A percentile compares a stretch with the other conserved stretches of the same genome.
Evolutionary conservation across 2,888 invertebrate species (phyloP).

Genomic region (Leptopilina myrica): DNA sequence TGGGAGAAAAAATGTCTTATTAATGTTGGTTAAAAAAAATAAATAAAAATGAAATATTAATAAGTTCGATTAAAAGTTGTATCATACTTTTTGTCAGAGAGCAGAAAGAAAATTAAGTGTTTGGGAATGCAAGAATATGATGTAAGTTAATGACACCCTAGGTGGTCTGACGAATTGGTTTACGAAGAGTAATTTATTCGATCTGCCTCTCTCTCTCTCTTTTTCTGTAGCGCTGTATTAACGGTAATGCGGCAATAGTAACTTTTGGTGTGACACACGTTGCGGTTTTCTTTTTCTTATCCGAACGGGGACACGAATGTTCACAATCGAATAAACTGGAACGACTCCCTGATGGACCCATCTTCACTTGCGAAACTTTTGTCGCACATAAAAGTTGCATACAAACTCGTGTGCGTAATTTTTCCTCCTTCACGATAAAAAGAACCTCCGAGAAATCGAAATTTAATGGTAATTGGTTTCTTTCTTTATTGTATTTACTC

Average conservation of each 20-base stretch:
- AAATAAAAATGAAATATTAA: background rate
- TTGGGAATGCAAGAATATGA: constrained; percentile 5
- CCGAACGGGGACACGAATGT: constrained; percentile 17
- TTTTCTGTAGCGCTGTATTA: constrained; percentile 20
- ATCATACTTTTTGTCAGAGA: background rate
- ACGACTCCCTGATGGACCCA: constrained; percentile 21
- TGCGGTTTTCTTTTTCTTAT: background rate
- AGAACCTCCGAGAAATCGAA: constrained; percentile 12
- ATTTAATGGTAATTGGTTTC: background rate
- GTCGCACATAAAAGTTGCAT: constrained; percentile 27
- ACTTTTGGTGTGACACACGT: constrained; percentile 34
- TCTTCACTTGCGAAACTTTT: constrained; percentile 36
- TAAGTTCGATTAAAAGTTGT: background rate
- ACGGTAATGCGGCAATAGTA: constrained; percentile 22
- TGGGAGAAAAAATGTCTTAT: background rate
- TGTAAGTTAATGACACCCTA: constrained; percentile 22
- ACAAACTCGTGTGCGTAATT: constrained; percentile 18
- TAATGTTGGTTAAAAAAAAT: no score
- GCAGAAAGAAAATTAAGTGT: constrained; percentile 9
- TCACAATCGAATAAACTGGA: constrained; percentile 40
- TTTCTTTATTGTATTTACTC: background rate
- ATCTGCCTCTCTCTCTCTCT: background rate
- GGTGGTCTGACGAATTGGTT: constrained; percentile 35
- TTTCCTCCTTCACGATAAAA: constrained; percentile 3
- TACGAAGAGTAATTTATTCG: constrained; percentile 32